Evolutionary conservation across 2,888 invertebrate species (phyloP), one percentile per base, ranked within the genome.

Genomic region (Spialia ferax): DNA sequence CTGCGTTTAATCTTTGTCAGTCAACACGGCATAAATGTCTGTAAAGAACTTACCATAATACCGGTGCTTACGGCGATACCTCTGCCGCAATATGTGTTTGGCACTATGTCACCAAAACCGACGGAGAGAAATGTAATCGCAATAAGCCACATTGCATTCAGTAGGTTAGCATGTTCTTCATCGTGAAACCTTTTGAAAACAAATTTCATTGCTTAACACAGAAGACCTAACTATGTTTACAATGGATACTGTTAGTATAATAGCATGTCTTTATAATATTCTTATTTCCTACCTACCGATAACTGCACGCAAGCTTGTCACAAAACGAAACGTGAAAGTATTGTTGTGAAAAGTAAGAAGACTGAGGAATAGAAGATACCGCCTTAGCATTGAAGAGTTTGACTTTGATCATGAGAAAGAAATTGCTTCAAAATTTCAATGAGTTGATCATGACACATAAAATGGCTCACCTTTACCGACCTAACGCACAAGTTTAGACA

Each of bases 121-220:
- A 99, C 99, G 95, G 99, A 99, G 89, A 99, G 97, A 96, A 99
- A 99, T 85, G 99, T 99, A 89, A 99, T 99, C 87, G 99, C 99
- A 93, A 99, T 99, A 94, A 99, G 97, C 99, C 99, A 99, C 98
- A 99, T 99, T 85, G 99, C 98, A 95, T 99, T 99, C 92, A 99
- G 96, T 89, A 99, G 97, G 95, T 99, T 99, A 91, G 98, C 99
- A 94, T 99, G 99, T 94, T 99, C 98, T 94, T 98, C 98, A 89
- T 99, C 99, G 95, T 99, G 99, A 95, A 98, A 98, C 96, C 99
- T 99, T 93, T 91, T 77, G 87, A 89, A 81, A 92, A 93, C 89
- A 93, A 91, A 91, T 90, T 62, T 84, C 83, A 87, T 81, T 84
- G 82, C 81, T 90, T 88, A 86, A 90, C 87, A 85, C 71, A 83